Base-by-base conservation (phyloP, 2,113 vertebrate species). In the Urocynchramus pylzowi region DNA sequence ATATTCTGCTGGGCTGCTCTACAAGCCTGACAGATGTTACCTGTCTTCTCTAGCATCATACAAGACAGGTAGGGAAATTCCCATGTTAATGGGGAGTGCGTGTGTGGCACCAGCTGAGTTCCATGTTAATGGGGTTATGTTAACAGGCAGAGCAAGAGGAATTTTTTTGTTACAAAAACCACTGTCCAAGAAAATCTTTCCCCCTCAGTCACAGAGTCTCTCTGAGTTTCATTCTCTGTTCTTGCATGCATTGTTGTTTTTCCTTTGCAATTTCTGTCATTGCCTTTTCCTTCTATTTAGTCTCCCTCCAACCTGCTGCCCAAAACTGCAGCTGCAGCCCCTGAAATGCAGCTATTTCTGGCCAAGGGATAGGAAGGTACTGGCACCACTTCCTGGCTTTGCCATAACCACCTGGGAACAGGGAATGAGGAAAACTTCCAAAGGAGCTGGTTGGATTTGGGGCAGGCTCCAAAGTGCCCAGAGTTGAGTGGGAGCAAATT, bases 31-130 rank as follows among this genome's bases (percentile, higher is more conserved):
- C 41, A 84, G 83, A 42, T 31, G 52, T 41, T 59, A 24, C 65
- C 87, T 91, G 50, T 47, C 61, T 31, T 47, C 76, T 84, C 64
- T 11, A 35, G 42, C 59, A 59, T 28, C 24, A 6, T 11, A 4
- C n/a, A 37, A 69, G 67, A 47, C 22, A 54, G 67, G 70, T 4
- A 54, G 54, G 35, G 54, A 47, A 53, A 76, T 63, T 61, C 71
- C 50, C 21, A 2, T 5, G 30, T 19, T 50, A 45, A 33, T 5
- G 24, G 16, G 14, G 45, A 59, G n/a, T 4, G 13, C 0, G 4
- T 39, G n/a, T 75, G 53, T 1, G 3, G 37, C 24, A 24, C 31
- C 75, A 74, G 27, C 19, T 0, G 1, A 52, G n/a, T 33, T 85
- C 41, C 23, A 5, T 4, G 7, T 27, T 79, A 41, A 52, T 1